These are phyloP conservation scores for Poeciliopsis occidentalis DNA, from an alignment of 2,113 vertebrate species.

Conservation along the genomic window DNA sequence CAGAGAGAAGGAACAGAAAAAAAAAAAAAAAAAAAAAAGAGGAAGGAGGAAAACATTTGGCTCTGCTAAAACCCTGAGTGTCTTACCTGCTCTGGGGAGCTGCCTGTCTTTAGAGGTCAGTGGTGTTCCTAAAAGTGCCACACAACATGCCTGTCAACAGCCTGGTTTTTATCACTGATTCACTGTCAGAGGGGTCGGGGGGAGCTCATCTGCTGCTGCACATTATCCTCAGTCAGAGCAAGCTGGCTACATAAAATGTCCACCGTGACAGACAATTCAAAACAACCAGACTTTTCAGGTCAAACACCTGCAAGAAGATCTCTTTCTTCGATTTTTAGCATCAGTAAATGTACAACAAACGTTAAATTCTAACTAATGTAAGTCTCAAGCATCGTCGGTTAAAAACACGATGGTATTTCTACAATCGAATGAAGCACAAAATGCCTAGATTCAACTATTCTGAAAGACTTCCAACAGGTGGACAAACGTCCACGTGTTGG, in stretches of 20 bases:
- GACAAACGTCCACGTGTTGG: not conserved
- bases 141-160: constrained; percentile 67
- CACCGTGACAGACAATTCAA: not conserved
- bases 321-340: no score
- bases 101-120: constrained; percentile 68
- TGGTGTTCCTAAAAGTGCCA: constrained; percentile 77
- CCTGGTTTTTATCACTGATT: constrained; percentile 42
- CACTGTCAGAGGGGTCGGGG: not conserved
- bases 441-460: not conserved
- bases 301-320: no score
- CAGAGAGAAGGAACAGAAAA: constrained; percentile 8
- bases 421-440: not conserved
- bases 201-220: constrained; percentile 3
- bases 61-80: constrained; percentile 26
- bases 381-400: not conserved
- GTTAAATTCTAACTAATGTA: not conserved
- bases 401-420: no score
- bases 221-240: not conserved
- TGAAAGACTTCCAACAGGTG: not conserved
- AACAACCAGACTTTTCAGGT: not conserved
- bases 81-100: constrained; percentile 75
- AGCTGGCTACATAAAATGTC: not conserved
- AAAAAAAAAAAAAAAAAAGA: not conserved
- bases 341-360: not conserved
- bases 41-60: constrained; percentile 4